Base-by-base conservation (phyloP, 2,113 vertebrate species). In the Isichthys henryi region DNA sequence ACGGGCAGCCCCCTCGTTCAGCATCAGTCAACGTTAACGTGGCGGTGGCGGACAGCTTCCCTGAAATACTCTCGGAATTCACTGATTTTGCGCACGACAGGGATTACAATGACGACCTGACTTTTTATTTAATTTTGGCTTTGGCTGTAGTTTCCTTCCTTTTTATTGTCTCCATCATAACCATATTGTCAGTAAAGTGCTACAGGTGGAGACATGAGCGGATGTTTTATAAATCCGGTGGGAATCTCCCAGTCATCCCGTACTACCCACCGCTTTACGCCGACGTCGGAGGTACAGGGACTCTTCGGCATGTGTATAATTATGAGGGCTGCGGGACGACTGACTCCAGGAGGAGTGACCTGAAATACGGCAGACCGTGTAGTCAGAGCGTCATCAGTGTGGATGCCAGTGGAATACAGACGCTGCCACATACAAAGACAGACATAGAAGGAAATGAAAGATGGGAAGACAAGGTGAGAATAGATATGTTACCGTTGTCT, bases 121-220 rank as follows among this genome's bases (percentile, higher is more conserved):
- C 91, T 0, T 91, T 93, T 66, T 94, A 94, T 87, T 86, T 94
- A 87, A 91, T 93, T 27, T 85, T 95, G 15, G 62, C 88, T n/a
- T 62, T 91, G 0, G 88, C 88, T 77, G 85, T 89, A 2, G 74
- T 91, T 58, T 89, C 90, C 21, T 91, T 91, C 43, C 90, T 91
- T 83, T 91, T 91, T 0, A 88, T 90, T 23, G 2, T 88, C 0
- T 90, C 80, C 53, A 86, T 90, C 0, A 89, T 90, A 70, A 80
- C 83, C 0, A 88, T 90, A 53, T n/a, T 90, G 5, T 90, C 90
- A 0, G 19, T 74, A 35, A 74, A 74, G 1, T 74, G 66, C 66
- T 74, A 74, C 66, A 74, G 66, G 0, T 74, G 66, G 66, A 35
- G 27, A 15, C 66, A 1, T 74, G 66, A 74, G 2, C 66, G 66